Evolutionary conservation across 2,888 invertebrate species (phyloP).

Genomic region (Fissipunctia ypsillon): DNA sequence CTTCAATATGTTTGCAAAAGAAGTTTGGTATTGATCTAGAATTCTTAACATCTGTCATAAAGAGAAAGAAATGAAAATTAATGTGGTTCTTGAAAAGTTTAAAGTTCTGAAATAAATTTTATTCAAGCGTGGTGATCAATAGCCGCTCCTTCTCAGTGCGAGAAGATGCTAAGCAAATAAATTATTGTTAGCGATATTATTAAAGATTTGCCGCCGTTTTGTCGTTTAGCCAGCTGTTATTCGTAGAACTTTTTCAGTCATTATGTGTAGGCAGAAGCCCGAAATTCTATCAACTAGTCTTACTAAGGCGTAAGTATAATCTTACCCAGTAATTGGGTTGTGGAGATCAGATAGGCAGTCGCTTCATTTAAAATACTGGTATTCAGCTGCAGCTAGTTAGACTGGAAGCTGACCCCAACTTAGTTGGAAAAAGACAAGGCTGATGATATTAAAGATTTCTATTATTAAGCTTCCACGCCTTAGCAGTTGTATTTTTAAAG

Average conservation of each 20-base stretch:
- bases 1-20: conserved; percentile 11
- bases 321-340: not conserved
- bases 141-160: not conserved
- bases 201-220: not conserved
- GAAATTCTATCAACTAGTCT: not conserved
- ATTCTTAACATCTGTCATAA: conserved; percentile 14
- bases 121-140: not conserved
- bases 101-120: no score
- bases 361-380: not conserved
- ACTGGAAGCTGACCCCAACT: no score
- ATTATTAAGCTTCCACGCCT: not conserved
- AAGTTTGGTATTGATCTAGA: conserved; percentile 16
- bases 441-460: not conserved
- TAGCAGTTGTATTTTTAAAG: conserved; percentile 3
- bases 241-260: not conserved
- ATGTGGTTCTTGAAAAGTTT: not conserved
- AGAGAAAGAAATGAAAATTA: not conserved
- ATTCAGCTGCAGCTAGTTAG: not conserved
- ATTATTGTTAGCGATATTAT: not conserved
- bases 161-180: not conserved
- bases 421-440: not conserved
- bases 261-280: not conserved
- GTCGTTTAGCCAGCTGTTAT: not conserved
- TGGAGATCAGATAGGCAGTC: not conserved
- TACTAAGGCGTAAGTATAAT: not conserved